A percentile compares a stretch with the other conserved stretches of the same genome.
phyloP scores from a whole-genome alignment of 1,140 invertebrate genomes.

The Heterodera carotae region DNA sequence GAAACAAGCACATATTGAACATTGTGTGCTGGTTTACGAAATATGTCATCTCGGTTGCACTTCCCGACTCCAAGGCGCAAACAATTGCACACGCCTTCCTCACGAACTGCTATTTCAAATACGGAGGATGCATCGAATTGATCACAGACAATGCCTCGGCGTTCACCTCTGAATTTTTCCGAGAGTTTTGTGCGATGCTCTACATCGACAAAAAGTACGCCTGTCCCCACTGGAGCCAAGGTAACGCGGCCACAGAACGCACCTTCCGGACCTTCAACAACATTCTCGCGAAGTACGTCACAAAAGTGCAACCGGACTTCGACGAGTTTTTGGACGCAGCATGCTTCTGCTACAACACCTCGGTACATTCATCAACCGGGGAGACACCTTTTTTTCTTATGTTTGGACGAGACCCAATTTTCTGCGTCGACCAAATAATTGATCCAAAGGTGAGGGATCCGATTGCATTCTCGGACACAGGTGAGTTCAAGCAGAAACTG shows the following conservation, averaged over 20 bases:
- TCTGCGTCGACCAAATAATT: slow-evolving; percentile 14
- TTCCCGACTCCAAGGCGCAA: neutral
- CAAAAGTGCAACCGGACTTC: slow-evolving; percentile 17
- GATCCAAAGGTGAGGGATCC: slow-evolving; percentile 3
- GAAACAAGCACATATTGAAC: slow-evolving; percentile 30
- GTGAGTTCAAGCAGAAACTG: slow-evolving; percentile 24
- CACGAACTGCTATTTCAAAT: slow-evolving; percentile 27
- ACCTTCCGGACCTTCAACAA: slow-evolving; percentile 33
- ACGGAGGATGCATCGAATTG: slow-evolving; percentile 13
- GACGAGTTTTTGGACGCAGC: slow-evolving; percentile 15
- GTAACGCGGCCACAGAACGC: slow-evolving; percentile 25
- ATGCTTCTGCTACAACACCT: slow-evolving; percentile 35
- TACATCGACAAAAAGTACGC: slow-evolving; percentile 25
- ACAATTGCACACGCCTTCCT: slow-evolving; percentile 33
- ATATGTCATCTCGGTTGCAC: slow-evolving; percentile 28
- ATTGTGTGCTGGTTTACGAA: no score
- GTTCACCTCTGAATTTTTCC: slow-evolving; percentile 31
- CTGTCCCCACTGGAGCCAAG: slow-evolving; percentile 33
- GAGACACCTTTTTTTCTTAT: slow-evolving; percentile 36
- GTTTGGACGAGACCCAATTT: slow-evolving; percentile 37
- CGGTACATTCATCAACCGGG: slow-evolving; percentile 13
- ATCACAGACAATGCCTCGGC: slow-evolving; percentile 31
- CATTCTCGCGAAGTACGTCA: slow-evolving; percentile 29
- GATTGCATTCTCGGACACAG: neutral
- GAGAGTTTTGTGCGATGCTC: slow-evolving; percentile 29